Percentiles rank a stretch among this genome's conserved stretches.
Evolutionary conservation across 2,888 invertebrate species (phyloP).

Genomic region (Mantis religiosa): DNA sequence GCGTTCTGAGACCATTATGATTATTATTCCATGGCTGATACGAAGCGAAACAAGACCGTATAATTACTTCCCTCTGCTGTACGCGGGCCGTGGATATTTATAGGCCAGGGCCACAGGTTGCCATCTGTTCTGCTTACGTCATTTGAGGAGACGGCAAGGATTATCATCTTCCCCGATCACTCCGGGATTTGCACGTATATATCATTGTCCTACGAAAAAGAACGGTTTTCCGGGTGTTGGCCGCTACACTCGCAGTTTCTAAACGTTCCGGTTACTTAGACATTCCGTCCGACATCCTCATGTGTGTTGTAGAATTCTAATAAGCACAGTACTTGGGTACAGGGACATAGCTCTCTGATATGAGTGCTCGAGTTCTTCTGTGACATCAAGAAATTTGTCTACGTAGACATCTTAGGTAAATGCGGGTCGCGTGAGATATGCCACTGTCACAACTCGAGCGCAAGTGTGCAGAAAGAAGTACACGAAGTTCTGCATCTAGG

Average conservation of each 20-base stretch:
- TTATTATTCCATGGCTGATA: background rate
- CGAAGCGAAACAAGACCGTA: background rate
- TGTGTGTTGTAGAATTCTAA: background rate
- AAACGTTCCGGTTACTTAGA: background rate
- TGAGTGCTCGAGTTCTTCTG: no score
- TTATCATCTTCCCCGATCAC: background rate
- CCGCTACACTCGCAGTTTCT: background rate
- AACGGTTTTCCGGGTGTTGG: background rate
- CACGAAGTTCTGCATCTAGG: no score
- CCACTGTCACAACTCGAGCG: no score
- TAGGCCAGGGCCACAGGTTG: background rate
- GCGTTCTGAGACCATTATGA: background rate
- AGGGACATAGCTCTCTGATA: no score
- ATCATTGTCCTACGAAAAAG: background rate
- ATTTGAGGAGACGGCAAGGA: background rate
- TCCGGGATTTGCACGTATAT: background rate
- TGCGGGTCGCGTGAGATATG: no score
- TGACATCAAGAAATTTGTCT: no score
- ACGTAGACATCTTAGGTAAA: no score
- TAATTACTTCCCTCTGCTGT: background rate
- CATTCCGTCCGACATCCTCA: background rate
- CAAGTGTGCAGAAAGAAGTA: no score
- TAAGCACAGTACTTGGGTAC: background rate
- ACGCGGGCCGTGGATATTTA: background rate
- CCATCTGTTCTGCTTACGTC: background rate